Evolutionary conservation across 2,888 invertebrate species (phyloP), one percentile per base, ranked within the genome.

Genomic region (Stegophylla sp.): DNA sequence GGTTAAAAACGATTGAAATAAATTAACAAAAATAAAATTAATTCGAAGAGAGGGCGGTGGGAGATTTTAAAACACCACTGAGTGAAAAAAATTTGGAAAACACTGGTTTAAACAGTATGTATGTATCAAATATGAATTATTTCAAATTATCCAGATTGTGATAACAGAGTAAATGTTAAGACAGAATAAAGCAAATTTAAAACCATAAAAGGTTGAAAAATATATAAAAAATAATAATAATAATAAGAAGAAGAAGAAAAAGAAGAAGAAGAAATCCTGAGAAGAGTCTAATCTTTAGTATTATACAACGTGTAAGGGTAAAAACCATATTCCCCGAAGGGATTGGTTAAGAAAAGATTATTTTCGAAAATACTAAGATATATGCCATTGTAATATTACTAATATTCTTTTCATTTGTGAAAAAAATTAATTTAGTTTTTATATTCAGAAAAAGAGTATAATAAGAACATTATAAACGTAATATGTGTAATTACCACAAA

Each of bases 381-480:
- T 20, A 20, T 20, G 12, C 73, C 17, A 73, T 73, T 73, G 56
- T 72, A 59, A 59, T 72, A 71, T 20, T 51, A 59, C n/a, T 56
- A 72, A 72, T 23, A 72, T 15, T 43, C 53, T 28, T 53, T 51
- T 20, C 51, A 69, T 69, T 69, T 51, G 41, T 23, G 15, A 34
- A 20, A 34, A 34, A 34, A 34, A 34, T n/a, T 34, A 34, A 34
- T 34, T 34, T 34, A 34, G 34, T 34, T 34, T 5, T 5, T 7
- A 34, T 34, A 34, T 34, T 34, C 34, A 34, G 3, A 7, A 34
- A 34, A 34, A 34, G 7, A 34, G 34, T 34, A 34, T 34, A n/a
- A n/a, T n/a, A n/a, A n/a, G n/a, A n/a, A n/a, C n/a, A n/a, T n/a
- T n/a, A n/a, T n/a, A 34, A 5, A 34, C 34, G n/a, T n/a, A n/a